A percentile compares a stretch with the other conserved stretches of the same genome.
These are phyloP conservation scores for Drosophila quasianomalipes DNA, from an alignment of 2,888 invertebrate genomes.

Conservation along the genomic window DNA sequence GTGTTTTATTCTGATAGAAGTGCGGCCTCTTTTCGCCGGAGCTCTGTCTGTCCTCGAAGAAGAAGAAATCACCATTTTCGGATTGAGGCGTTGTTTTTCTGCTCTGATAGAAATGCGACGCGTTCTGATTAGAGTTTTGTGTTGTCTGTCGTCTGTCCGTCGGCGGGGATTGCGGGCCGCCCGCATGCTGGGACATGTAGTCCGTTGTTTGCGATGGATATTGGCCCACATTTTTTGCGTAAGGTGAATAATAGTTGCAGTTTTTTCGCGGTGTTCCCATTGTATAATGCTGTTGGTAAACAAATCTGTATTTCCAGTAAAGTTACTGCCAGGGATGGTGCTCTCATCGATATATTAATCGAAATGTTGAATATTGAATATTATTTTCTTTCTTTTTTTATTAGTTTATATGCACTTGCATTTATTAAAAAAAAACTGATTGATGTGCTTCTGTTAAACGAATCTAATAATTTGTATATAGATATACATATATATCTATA, in stretches of 20 bases:
- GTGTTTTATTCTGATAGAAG: conserved; percentile 44
- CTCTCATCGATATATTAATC: conserved; percentile 21
- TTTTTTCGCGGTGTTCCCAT: conserved; percentile 77
- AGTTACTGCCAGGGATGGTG: conserved; percentile 20
- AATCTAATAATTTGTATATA: conserved; percentile 3
- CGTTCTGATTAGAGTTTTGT: conserved; percentile 29
- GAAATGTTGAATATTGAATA: background rate
- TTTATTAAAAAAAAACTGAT: background rate
- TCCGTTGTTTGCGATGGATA: conserved; percentile 83
- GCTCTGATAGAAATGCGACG: conserved; percentile 62
- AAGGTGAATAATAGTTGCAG: conserved; percentile 70
- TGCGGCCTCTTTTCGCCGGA: conserved; percentile 19
- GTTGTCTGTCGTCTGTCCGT: background rate
- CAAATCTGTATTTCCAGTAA: conserved; percentile 18
- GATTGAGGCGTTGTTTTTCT: conserved; percentile 35
- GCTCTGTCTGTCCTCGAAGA: conserved; percentile 47
- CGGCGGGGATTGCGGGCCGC: conserved; percentile 51
- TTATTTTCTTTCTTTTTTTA: background rate
- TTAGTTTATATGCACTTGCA: background rate
- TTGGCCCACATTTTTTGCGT: conserved; percentile 59
- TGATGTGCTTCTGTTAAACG: background rate
- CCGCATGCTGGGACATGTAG: conserved; percentile 77
- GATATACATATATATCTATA: background rate
- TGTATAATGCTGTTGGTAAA: conserved; percentile 38
- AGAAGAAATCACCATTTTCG: conserved; percentile 26